Conservation (phyloP, 1,140 invertebrate genomes). For the Lordiphosa mommai region DNA sequence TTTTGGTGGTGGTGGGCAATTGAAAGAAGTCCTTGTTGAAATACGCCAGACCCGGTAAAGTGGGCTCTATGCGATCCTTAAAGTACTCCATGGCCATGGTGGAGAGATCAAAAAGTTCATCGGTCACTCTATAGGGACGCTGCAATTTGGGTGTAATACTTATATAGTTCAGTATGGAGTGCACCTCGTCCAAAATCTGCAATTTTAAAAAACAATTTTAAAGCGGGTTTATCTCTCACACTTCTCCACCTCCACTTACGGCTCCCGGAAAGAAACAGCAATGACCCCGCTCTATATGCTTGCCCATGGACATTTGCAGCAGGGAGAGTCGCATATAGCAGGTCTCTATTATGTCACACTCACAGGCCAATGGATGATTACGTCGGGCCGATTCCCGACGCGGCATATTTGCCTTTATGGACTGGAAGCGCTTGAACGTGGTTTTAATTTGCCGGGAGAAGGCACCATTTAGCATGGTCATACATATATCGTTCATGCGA, state of each 20-base stretch:
- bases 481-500: slow-evolving; percentile 88
- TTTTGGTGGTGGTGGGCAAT: slow-evolving; percentile 61
- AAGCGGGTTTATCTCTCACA: background rate
- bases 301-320: slow-evolving; percentile 94
- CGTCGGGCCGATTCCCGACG: slow-evolving; percentile 90
- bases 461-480: slow-evolving; percentile 88
- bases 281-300: slow-evolving; percentile 93
- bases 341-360: slow-evolving; percentile 94
- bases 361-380: slow-evolving; percentile 90
- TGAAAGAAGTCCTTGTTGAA: slow-evolving; percentile 88
- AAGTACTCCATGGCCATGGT: slow-evolving; percentile 97
- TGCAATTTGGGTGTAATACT: slow-evolving; percentile 89
- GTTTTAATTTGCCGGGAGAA: slow-evolving; percentile 90
- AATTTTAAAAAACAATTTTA: slow-evolving; percentile 30
- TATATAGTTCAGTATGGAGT: slow-evolving; percentile 90
- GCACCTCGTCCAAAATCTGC: slow-evolving; percentile 86
- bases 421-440: slow-evolving; percentile 89
- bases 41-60: slow-evolving; percentile 91
- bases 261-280: slow-evolving; percentile 95
- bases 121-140: slow-evolving; percentile 92
- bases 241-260: slow-evolving; percentile 84
- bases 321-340: slow-evolving; percentile 92
- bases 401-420: slow-evolving; percentile 94
- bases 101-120: slow-evolving; percentile 94
- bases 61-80: slow-evolving; percentile 93